Evolutionary conservation across 2,113 vertebrate genomes (phyloP).

Genomic region (Alaudala cheleensis): DNA sequence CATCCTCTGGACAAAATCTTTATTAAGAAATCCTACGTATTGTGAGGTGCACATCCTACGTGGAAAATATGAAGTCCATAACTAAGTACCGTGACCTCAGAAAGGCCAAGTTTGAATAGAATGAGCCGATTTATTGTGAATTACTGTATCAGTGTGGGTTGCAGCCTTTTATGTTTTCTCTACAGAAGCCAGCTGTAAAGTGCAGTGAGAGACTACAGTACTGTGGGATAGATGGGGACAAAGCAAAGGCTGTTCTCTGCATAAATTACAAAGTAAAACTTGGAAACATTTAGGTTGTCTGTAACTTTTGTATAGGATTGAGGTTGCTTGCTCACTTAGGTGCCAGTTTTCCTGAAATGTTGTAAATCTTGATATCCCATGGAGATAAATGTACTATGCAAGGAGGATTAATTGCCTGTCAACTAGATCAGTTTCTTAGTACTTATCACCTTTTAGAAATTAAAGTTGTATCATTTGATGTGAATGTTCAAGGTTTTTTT

Average conservation of each 20-base stretch:
- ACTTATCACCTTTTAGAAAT: constrained; percentile 48
- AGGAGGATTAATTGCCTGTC: constrained; percentile 52
- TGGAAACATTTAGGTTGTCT: background rate
- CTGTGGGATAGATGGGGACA: background rate
- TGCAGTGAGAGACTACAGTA: background rate
- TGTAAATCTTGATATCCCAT: constrained; percentile 38
- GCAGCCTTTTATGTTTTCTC: constrained; percentile 7
- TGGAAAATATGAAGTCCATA: background rate
- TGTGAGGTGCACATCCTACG: background rate
- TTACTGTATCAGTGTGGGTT: background rate
- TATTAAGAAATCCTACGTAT: background rate
- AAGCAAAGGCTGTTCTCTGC: background rate
- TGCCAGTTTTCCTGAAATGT: constrained; percentile 36
- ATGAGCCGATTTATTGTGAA: background rate
- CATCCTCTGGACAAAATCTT: constrained; percentile 7
- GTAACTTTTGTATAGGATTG: constrained; percentile 9
- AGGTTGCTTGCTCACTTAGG: constrained; percentile 28
- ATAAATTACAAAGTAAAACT: background rate
- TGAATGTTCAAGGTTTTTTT: background rate
- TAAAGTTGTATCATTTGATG: constrained; percentile 49
- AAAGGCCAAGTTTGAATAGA: background rate
- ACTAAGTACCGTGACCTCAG: background rate
- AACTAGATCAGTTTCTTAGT: constrained; percentile 55
- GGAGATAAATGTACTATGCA: constrained; percentile 63
- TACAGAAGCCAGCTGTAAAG: background rate